Percentiles rank a stretch among this genome's conserved stretches.
These are phyloP conservation scores for Rotaria macrura DNA, from an alignment of 2,888 invertebrate species.

Conservation along the genomic window DNA sequence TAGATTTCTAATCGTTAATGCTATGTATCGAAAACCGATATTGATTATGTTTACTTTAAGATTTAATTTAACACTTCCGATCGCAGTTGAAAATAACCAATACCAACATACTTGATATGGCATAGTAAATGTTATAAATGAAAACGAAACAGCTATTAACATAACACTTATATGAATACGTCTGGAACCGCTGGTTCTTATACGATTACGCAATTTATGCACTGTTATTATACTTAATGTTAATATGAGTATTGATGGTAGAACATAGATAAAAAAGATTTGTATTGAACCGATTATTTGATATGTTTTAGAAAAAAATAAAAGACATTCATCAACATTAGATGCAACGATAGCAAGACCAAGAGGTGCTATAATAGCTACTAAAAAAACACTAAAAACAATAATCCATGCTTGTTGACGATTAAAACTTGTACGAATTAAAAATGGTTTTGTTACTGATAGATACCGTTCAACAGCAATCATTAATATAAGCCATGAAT, in stretches of 20 bases:
- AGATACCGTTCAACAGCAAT: slow-evolving; percentile 16
- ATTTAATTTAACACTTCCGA: neutral
- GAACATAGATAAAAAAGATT: slow-evolving; percentile 8
- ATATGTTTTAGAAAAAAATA: slow-evolving; percentile 7
- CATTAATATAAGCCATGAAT: neutral
- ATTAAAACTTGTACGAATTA: slow-evolving; percentile 9
- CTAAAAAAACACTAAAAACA: neutral
- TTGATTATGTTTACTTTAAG: neutral
- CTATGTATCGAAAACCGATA: neutral
- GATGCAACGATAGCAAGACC: slow-evolving; percentile 1
- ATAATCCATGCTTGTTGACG: slow-evolving; percentile 19
- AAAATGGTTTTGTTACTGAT: neutral
- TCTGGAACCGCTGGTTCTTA: neutral
- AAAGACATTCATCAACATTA: neutral
- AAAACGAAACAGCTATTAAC: slow-evolving; percentile 16
- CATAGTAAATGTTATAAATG: slow-evolving; percentile 13
- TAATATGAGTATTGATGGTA: slow-evolving; percentile 1
- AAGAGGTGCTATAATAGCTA: neutral
- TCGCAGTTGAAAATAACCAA: neutral
- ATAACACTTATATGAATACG: slow-evolving; percentile 10
- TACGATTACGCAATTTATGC: neutral
- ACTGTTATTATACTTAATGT: slow-evolving; percentile 12
- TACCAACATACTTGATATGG: slow-evolving; percentile 14
- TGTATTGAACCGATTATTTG: slow-evolving; percentile 18
- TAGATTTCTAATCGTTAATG: slow-evolving; percentile 3